Evolutionary conservation across 1,140 invertebrate genomes (phyloP).

Genomic region (Bombus confusus): DNA sequence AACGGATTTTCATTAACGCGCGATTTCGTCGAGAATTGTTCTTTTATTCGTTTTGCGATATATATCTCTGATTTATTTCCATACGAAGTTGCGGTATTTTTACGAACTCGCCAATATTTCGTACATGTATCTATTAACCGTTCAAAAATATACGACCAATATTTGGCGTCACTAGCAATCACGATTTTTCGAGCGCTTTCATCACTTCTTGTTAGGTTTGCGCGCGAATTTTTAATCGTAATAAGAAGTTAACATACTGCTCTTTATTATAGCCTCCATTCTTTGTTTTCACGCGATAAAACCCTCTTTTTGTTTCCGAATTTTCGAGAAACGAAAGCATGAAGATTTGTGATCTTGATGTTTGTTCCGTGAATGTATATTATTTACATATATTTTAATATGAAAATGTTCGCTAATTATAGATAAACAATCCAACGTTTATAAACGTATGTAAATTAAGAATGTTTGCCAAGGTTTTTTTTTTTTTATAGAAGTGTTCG

Average conservation of each 20-base stretch:
- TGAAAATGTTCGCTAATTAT: neutral
- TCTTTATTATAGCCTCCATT: neutral
- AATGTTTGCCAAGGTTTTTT: neutral
- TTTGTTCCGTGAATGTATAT: too few species aligned
- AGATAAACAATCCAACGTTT: neutral
- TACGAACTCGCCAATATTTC: neutral
- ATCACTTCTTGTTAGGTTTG: conserved; percentile 28
- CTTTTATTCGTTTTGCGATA: neutral
- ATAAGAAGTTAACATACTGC: neutral
- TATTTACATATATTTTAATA: neutral
- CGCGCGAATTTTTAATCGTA: conserved; percentile 59
- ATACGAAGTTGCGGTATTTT: neutral
- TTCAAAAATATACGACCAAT: conserved; percentile 20
- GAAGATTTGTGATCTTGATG: neutral
- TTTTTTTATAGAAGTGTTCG: neutral
- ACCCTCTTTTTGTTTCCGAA: neutral
- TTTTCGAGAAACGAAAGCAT: conserved; percentile 19
- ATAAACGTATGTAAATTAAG: neutral
- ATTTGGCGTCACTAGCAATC: conserved; percentile 40
- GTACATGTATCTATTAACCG: conserved; percentile 6
- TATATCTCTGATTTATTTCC: neutral
- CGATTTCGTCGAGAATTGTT: conserved; percentile 1
- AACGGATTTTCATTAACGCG: conserved; percentile 15
- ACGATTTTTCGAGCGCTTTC: conserved; percentile 28
- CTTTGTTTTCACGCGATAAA: neutral